Base-by-base conservation (phyloP, 2,888 invertebrate species). In the Muschampia plurimacula region DNA sequence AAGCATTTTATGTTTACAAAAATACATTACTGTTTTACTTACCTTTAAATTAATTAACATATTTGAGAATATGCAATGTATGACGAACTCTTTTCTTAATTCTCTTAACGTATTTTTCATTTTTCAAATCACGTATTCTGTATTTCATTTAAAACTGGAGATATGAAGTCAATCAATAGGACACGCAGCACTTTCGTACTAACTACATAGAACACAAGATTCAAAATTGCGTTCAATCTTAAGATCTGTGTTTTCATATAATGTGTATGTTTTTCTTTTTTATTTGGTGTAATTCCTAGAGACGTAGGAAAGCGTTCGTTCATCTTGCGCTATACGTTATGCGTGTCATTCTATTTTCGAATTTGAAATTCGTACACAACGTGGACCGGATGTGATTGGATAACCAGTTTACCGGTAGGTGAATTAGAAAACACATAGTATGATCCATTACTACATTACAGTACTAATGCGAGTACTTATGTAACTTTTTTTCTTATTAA, bases 301-400 rank as follows among this genome's bases (percentile, higher is more conserved):
- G 79, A 77, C 77, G 74, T 79, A 77, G 78, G 78, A 78, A 80
- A 79, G 75, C 77, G 79, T 78, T 73, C 77, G 77, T 66, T 60
- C 71, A 66, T 71, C 71, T 59, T 71, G 65, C 32, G 74, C 76
- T 75, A 76, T 78, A 77, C 75, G 77, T 77, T 60, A 72, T 72
- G 52, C 71, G 71, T 72, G 66, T 72, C 71, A 66, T 79, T 83
- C 82, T 88, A 86, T 86, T 89, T 86, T 82, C 71, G 83, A 77
- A 68, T 78, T 76, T 74, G 73, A 77, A 77, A 55, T 78, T 76
- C 76, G 77, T 77, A 74, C 74, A 69, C 72, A 67, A 73, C 76
- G 78, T 77, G 75, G 77, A 83, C 83, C 87, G 88, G 86, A 89
- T 86, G 85, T 87, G 83, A 84, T 85, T 80, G 83, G 80, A 81